These are phyloP conservation scores for Crypturellus tataupa DNA, from an alignment of 2,797 vertebrate species.

Conservation along the genomic window DNA sequence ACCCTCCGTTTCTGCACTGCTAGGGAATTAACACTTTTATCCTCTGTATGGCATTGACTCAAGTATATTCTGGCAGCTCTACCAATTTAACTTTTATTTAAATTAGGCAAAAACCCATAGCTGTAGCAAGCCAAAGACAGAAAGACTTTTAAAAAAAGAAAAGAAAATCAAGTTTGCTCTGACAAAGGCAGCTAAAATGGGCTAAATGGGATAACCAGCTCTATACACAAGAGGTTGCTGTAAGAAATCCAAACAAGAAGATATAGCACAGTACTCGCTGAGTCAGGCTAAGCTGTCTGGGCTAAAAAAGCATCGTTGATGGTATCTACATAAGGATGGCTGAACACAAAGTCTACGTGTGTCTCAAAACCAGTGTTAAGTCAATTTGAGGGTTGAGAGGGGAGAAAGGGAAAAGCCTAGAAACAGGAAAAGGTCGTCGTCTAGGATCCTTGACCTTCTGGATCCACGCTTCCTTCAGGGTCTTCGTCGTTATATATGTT, in stretches of 20 bases:
- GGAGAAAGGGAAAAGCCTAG: constrained; percentile 69
- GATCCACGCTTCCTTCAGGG: constrained; percentile 94
- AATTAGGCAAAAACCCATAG: constrained; percentile 57
- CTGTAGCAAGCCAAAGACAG: constrained; percentile 53
- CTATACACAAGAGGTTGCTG: constrained; percentile 46
- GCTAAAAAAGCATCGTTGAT: constrained; percentile 27
- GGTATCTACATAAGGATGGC: constrained; percentile 62
- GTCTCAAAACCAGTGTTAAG: constrained; percentile 82
- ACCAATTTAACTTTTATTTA: constrained; percentile 30
- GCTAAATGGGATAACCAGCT: background rate
- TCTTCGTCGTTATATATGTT: constrained; percentile 99
- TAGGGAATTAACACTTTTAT: constrained; percentile 31
- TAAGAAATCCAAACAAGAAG: constrained; percentile 49
- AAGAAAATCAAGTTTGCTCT: background rate
- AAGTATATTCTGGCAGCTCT: constrained; percentile 39
- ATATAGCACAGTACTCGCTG: constrained; percentile 6
- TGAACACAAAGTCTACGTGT: constrained; percentile 74
- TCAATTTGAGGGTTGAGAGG: constrained; percentile 63
- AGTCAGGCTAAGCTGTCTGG: constrained; percentile 45
- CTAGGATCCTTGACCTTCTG: constrained; percentile 93
- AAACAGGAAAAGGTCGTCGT: constrained; percentile 20
- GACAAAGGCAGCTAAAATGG: constrained; percentile 37
- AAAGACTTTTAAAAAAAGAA: background rate
- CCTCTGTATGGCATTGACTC: constrained; percentile 53
- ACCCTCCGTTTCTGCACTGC: constrained; percentile 26